Conservation (phyloP, 2,888 invertebrate genomes). For the Melangyna quadrimaculata region DNA sequence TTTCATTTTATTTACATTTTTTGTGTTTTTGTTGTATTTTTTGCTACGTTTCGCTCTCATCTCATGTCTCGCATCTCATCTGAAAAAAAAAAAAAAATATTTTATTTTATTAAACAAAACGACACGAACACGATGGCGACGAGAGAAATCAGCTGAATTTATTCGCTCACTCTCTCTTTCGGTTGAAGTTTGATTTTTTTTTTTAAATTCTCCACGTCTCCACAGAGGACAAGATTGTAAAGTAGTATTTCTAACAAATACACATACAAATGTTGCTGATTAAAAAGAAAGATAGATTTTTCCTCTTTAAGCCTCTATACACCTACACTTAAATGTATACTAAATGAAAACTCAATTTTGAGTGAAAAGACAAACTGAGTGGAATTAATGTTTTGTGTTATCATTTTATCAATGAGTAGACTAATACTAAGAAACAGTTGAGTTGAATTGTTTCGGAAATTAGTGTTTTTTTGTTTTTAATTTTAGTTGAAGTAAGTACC, state of each 20-base stretch:
- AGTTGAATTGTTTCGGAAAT: not conserved
- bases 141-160: constrained; percentile 60
- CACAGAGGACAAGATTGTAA: not conserved
- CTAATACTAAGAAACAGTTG: not conserved
- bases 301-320: not conserved
- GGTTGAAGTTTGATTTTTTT: constrained; percentile 1
- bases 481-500: too few relatives aligned
- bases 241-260: constrained; percentile 11
- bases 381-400: not conserved
- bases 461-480: too few relatives aligned
- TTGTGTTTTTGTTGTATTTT: constrained; percentile 1
- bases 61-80: constrained; percentile 1
- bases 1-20: constrained; percentile 12
- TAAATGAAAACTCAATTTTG: not conserved
- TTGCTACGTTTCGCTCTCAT: constrained; percentile 58
- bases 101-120: constrained; percentile 6
- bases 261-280: constrained; percentile 16
- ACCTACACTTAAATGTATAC: not conserved
- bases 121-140: not conserved
- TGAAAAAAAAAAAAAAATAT: constrained; percentile 6
- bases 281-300: not conserved
- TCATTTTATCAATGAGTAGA: constrained; percentile 13
- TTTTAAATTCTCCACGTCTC: not conserved
- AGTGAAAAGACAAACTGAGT: constrained; percentile 5
- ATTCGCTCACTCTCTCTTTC: constrained; percentile 63